phyloP scores from a whole-genome alignment of 2,797 vertebrate species.

The Argentina silus region DNA sequence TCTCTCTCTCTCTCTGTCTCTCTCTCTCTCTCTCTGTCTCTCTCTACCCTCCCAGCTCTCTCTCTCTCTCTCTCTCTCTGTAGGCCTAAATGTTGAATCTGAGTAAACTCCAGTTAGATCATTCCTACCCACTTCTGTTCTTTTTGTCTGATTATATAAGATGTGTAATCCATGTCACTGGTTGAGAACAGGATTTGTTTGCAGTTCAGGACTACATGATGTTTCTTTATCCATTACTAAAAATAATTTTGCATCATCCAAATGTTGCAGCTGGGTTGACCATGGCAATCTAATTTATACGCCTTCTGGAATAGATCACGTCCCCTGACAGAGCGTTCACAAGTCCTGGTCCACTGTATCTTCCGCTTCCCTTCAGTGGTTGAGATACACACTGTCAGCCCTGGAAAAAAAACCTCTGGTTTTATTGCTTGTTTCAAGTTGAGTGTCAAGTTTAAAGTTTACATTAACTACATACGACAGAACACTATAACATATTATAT shows the following conservation, averaged over 20 bases:
- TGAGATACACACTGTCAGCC: too few relatives aligned
- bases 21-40: background rate
- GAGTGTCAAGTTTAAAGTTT: too few relatives aligned
- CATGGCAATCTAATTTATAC: too few relatives aligned
- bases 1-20: background rate
- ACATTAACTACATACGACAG: too few relatives aligned
- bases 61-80: background rate
- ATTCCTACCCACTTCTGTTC: background rate
- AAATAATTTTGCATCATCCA: slow-evolving; percentile 45
- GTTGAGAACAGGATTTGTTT: background rate
- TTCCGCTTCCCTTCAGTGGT: too few relatives aligned
- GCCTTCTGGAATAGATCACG: too few relatives aligned
- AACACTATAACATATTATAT: too few relatives aligned
- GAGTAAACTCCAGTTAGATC: background rate
- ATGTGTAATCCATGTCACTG: background rate
- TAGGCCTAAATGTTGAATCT: background rate
- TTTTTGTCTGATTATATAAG: background rate
- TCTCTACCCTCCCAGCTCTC: background rate
- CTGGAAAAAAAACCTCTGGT: too few relatives aligned
- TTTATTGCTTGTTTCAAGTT: too few relatives aligned
- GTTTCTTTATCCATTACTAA: background rate
- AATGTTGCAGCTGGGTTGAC: slow-evolving; percentile 21
- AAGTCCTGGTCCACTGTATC: too few relatives aligned
- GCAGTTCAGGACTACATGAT: background rate
- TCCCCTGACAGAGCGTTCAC: too few relatives aligned